These are phyloP conservation scores for Verasper variegatus DNA, from an alignment of 2,113 vertebrate species.

Conservation along the genomic window DNA sequence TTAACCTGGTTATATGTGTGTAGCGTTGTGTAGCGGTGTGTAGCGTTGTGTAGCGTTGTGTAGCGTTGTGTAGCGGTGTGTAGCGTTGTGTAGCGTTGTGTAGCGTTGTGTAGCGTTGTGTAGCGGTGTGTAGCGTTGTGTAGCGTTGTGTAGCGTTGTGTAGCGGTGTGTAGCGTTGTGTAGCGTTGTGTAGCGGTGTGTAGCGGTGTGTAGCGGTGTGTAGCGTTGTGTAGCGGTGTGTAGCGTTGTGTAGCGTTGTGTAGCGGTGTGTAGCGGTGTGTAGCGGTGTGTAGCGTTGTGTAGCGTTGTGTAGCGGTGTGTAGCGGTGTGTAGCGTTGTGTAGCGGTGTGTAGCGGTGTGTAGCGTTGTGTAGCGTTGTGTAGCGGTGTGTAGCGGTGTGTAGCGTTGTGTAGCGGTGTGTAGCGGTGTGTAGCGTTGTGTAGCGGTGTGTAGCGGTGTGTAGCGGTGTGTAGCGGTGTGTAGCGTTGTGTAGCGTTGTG, in stretches of 20 bases:
- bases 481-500: too few relatives aligned
- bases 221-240: too few relatives aligned
- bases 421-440: not conserved
- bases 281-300: too few relatives aligned
- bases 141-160: not conserved
- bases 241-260: not conserved
- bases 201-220: not conserved
- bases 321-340: not conserved
- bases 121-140: too few relatives aligned
- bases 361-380: too few relatives aligned
- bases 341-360: conserved; percentile 63
- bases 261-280: not conserved
- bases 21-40: not conserved
- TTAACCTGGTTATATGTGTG: not conserved
- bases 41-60: too few relatives aligned
- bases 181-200: not conserved
- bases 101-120: too few relatives aligned
- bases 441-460: too few relatives aligned
- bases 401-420: too few relatives aligned
- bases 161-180: conserved; percentile 63
- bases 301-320: too few relatives aligned
- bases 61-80: not conserved
- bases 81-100: not conserved
- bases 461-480: too few relatives aligned
- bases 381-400: too few relatives aligned